phyloP scores from a whole-genome alignment of 1,140 invertebrate genomes.

The Lutraria rhynchaena region DNA sequence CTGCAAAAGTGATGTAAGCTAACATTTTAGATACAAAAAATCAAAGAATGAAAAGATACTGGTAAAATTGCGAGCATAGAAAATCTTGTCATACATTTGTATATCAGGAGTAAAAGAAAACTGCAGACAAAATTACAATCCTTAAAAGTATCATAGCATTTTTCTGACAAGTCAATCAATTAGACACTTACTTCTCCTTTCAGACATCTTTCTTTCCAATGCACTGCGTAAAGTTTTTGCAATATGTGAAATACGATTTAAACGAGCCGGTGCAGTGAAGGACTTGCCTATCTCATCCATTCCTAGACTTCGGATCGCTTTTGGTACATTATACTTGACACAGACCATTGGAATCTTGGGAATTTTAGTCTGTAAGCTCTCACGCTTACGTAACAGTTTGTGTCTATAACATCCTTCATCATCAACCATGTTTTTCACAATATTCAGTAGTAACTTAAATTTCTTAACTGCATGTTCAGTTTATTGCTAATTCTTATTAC shows the following conservation, averaged over 20 bases:
- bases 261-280: constrained; percentile 19
- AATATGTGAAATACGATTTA: constrained; percentile 14
- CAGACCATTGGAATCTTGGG: constrained; percentile 31
- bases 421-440: constrained; percentile 22
- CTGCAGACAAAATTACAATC: no score
- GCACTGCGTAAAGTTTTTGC: constrained; percentile 31
- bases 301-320: constrained; percentile 26
- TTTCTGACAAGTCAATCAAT: no score
- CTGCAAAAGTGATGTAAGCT: no score
- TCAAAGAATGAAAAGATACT: no score
- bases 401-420: constrained; percentile 23
- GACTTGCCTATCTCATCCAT: constrained; percentile 31
- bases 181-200: constrained; percentile 36
- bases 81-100: no score
- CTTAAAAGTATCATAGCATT: neutral
- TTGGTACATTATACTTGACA: constrained; percentile 48
- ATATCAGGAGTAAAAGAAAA: no score
- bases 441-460: no score
- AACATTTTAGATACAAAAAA: no score
- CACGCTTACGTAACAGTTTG: constrained; percentile 19
- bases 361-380: constrained; percentile 21
- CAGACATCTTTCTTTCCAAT: neutral
- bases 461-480: no score
- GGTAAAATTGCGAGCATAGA: no score
- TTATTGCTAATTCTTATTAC: no score